Evolutionary conservation across 2,888 invertebrate genomes (phyloP).

Genomic region (Ramazzottius varieornatus): DNA sequence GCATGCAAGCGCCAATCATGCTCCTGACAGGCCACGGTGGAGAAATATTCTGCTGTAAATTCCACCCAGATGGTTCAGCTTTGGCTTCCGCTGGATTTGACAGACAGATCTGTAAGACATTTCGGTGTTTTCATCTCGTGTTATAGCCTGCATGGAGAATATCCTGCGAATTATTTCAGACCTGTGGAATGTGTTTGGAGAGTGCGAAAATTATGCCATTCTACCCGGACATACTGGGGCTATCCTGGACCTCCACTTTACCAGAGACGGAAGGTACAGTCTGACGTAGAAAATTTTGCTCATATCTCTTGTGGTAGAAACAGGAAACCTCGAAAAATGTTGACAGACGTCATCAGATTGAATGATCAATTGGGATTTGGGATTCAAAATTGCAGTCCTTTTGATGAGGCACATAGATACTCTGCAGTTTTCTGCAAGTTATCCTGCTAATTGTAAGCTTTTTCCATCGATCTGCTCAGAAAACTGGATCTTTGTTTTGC

Average conservation of each 20-base stretch:
- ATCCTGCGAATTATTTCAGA: conserved; percentile 19
- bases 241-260: conserved; percentile 49
- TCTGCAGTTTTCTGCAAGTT: no score
- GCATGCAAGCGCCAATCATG: conserved; percentile 75
- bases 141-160: conserved; percentile 4
- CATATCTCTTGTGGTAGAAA: conserved; percentile 4
- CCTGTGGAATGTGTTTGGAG: conserved; percentile 87
- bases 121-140: neutral
- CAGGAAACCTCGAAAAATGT: no score
- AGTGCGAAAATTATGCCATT: conserved; percentile 82
- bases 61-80: conserved; percentile 84
- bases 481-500: no score
- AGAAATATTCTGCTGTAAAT: conserved; percentile 70
- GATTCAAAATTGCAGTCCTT: no score
- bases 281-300: neutral
- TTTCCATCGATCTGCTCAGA: no score
- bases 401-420: no score
- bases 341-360: no score
- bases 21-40: conserved; percentile 82
- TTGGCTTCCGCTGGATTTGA: conserved; percentile 84
- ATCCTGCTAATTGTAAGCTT: no score
- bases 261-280: conserved; percentile 17
- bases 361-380: no score
- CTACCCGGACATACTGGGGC: conserved; percentile 85
- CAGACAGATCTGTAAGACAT: conserved; percentile 56